These are phyloP conservation scores for Microchirus variegatus DNA, from an alignment of 2,797 vertebrate species.

Conservation along the genomic window DNA sequence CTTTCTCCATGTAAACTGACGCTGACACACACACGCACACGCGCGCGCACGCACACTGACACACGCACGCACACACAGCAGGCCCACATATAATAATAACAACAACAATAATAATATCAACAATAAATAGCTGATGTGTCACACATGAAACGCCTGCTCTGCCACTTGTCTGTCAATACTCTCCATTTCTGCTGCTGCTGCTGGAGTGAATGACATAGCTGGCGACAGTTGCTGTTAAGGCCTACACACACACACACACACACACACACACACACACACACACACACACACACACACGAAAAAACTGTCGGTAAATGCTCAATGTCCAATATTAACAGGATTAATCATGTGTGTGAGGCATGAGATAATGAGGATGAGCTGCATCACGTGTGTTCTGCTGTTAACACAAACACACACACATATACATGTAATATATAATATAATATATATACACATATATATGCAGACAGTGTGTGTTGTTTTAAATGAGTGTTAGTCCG, in stretches of 20 bases:
- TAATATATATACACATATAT: not conserved
- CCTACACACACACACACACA: conserved; percentile 20
- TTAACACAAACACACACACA: conserved; percentile 4
- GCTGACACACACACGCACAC: conserved; percentile 10
- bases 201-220: conserved; percentile 62
- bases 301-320: conserved; percentile 52
- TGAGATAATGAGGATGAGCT: conserved; percentile 16
- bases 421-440: conserved; percentile 11
- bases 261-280: not conserved
- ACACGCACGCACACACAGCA: not conserved
- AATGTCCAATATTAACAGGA: conserved; percentile 44
- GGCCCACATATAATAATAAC: too few species aligned
- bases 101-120: too few species aligned
- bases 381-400: conserved; percentile 41
- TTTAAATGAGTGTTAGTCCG: not conserved
- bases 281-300: conserved; percentile 12
- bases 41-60: not conserved
- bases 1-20: conserved; percentile 35
- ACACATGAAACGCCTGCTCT: not conserved
- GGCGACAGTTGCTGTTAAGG: conserved; percentile 50
- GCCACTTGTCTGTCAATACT: conserved; percentile 34
- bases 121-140: not conserved
- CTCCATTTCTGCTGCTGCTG: conserved; percentile 26
- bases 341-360: conserved; percentile 35
- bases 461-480: not conserved